Evolutionary conservation across 2,113 vertebrate species (phyloP), one percentile per base, ranked within the genome.

Genomic region (Eublepharis macularius): DNA sequence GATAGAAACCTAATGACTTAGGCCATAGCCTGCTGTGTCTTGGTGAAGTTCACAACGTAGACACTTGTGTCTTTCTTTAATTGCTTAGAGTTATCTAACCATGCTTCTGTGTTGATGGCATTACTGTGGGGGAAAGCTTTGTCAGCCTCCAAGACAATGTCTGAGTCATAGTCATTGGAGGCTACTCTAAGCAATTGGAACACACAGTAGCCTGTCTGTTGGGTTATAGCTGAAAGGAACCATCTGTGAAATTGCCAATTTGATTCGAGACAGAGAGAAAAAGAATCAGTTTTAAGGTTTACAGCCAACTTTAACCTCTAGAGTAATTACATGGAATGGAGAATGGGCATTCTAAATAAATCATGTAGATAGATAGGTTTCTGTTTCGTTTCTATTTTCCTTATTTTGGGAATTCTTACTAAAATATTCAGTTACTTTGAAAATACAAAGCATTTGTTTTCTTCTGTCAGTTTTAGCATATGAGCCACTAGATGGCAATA

Each of bases 401-500:
- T 9, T 19, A 1, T 17, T 19, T 75, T 81, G 81, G 75, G 49
- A 81, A n/a, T 26, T 45, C 84, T 39, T 1, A 26, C 76, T 89
- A 79, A 76, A 1, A 75, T 86, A 81, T 19, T 43, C 9, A 75
- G 9, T 83, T 86, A 17, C 34, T 78, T 88, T 66, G n/a, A 66
- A 4, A 86, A 36, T 45, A 16, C 29, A 0, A 24, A 76, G 19
- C 4, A 7, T 65, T 83, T 83, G n/a, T 80, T 90, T 91, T 17
- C 4, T 24, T 90, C 24, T 60, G 49, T 86, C 70, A 79, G 3
- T 88, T 83, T 88, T 87, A 85, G 43, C 24, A 70, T 49, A 0
- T 21, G 41, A 81, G 82, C 92, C 87, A 74, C 87, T 90, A 93
- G 90, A 80, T 93, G 90, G 92, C 86, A 49, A 19, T 86, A 88